Conservation (phyloP, 2,113 vertebrate genomes). For the Eidolon helvum region DNA sequence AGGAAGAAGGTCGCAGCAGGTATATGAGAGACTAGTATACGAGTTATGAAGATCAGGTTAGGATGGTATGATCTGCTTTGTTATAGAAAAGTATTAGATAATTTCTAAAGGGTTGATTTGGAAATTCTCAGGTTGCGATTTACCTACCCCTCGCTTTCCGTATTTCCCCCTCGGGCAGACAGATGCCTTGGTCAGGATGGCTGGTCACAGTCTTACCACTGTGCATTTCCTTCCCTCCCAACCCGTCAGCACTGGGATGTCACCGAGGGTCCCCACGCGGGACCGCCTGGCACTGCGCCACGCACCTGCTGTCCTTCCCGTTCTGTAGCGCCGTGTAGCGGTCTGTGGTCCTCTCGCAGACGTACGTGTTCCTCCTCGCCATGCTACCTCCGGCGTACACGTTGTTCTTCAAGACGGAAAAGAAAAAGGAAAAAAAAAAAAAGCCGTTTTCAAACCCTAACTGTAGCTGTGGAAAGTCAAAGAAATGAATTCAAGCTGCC, state of each 20-base stretch:
- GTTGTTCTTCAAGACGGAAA: slow-evolving; percentile 85
- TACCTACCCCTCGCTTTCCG: background rate
- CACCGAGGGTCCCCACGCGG: background rate
- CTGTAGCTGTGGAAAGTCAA: background rate
- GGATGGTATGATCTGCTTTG: background rate
- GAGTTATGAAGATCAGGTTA: background rate
- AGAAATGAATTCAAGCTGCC: background rate
- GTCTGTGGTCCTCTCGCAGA: slow-evolving; percentile 95
- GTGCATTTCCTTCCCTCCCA: background rate
- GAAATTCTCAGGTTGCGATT: background rate
- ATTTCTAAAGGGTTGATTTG: background rate
- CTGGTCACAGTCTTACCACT: accelerated
- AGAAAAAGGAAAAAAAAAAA: background rate
- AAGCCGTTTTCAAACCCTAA: slow-evolving; percentile 13
- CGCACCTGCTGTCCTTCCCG: slow-evolving; percentile 97
- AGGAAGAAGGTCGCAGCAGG: background rate
- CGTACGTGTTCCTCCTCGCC: slow-evolving; percentile 97
- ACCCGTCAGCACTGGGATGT: accelerated
- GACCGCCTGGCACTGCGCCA: accelerated
- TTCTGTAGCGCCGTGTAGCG: slow-evolving; percentile 94
- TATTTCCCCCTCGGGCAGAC: background rate
- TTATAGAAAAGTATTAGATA: too few species aligned
- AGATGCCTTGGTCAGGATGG: accelerated
- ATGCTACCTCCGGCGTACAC: slow-evolving; percentile 90
- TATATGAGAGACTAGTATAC: background rate